These are phyloP conservation scores for Labrus mixtus DNA, from an alignment of 2,113 vertebrate genomes.

Conservation along the genomic window DNA sequence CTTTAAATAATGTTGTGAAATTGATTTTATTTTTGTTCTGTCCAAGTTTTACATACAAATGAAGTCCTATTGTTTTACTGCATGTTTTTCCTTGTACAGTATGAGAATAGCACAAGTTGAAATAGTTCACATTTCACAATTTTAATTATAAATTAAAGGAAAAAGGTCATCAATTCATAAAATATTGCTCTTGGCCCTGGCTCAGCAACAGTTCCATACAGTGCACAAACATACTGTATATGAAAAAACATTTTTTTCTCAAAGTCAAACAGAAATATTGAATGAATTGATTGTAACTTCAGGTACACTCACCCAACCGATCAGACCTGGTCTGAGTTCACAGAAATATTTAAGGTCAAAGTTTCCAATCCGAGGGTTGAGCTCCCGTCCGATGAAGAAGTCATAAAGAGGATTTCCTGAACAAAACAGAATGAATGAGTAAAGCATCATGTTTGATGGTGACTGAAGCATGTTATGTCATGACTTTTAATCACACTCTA, in stretches of 20 bases:
- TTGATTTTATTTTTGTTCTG: no score
- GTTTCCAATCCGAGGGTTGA: constrained; percentile 88
- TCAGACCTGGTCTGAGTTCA: constrained; percentile 91
- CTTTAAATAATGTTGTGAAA: no score
- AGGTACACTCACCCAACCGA: constrained; percentile 89
- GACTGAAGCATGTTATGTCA: background rate
- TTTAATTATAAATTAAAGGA: background rate
- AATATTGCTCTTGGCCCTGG: no score
- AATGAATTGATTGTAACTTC: background rate
- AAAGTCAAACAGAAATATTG: no score
- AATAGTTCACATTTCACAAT: background rate
- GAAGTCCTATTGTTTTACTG: no score
- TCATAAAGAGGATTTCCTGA: constrained; percentile 90
- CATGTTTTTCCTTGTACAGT: no score
- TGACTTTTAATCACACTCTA: background rate
- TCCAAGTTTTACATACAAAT: no score
- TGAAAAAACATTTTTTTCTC: no score
- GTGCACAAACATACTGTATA: no score
- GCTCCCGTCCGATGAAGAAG: constrained; percentile 92
- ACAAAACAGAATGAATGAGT: constrained; percentile 18
- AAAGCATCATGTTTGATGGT: background rate
- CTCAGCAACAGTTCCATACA: no score
- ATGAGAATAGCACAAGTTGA: no score
- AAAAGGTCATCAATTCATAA: no score
- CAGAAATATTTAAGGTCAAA: constrained; percentile 95